These are phyloP conservation scores for Heliconius melpomene DNA, from an alignment of 1,140 invertebrate genomes.

Conservation along the genomic window DNA sequence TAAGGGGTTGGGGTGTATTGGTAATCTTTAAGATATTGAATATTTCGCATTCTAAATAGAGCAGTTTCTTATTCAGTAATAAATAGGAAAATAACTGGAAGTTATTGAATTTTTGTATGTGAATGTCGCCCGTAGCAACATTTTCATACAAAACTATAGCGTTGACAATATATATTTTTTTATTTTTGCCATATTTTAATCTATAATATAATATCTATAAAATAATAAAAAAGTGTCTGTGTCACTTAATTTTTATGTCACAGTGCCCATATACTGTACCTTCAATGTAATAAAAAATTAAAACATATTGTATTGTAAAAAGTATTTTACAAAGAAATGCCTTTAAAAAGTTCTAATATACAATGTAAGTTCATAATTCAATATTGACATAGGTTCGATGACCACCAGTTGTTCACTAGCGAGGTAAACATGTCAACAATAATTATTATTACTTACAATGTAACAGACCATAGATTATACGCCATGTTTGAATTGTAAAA, in stretches of 20 bases:
- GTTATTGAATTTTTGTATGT: too few species aligned
- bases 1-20: neutral
- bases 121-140: too few species aligned
- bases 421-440: conserved; percentile 3
- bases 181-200: too few species aligned
- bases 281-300: neutral
- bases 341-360: neutral
- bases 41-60: neutral
- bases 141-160: too few species aligned
- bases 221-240: too few species aligned
- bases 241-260: too few species aligned
- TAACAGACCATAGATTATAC: neutral
- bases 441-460: neutral
- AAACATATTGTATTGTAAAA: neutral
- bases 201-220: too few species aligned
- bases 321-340: neutral
- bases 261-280: too few species aligned
- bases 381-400: conserved; percentile 34
- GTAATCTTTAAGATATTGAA: neutral
- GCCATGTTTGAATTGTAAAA: too few species aligned
- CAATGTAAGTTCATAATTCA: conserved; percentile 13
- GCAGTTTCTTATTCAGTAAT: neutral
- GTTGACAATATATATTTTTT: too few species aligned
- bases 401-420: conserved; percentile 22
- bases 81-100: neutral